Evolutionary conservation across 2,888 invertebrate genomes (phyloP), one percentile per base, ranked within the genome.

Genomic region (Junonia oenone): DNA sequence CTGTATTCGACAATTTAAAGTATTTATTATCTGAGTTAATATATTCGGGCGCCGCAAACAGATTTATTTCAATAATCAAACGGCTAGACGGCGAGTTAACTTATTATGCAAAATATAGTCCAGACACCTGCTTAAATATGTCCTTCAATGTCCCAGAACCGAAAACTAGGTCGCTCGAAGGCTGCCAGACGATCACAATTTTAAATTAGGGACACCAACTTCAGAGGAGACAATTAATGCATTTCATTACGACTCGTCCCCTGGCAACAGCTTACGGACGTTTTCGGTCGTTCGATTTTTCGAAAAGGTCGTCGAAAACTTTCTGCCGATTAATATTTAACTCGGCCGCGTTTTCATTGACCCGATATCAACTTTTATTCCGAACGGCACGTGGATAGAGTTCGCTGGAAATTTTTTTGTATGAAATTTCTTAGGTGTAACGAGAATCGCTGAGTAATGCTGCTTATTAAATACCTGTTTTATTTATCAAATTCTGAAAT

Each of bases 111-210:
- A 82, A 86, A 74, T 72, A 68, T 73, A 68, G 71, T 66, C 83
- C 80, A 86, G 84, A 79, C 85, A 83, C 78, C 76, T 79, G 78
- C 68, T 78, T 76, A 69, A 71, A 71, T 78, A 69, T 74, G 87
- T 78, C 85, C 88, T 87, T 84, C 78, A 67, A 63, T 66, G 82
- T 70, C 79, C 82, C 78, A 81, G 78, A 75, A 77, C 76, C 77
- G 65, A 74, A 76, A 88, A 83, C 73, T 89, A 82, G 89, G 89
- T 85, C 89, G 77, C 50, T 75, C 69, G 76, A 71, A 80, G 82
- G 78, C 78, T 78, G 73, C 78, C 83, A 85, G 87, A 88, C 87
- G 81, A 87, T 87, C 85, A 86, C 79, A 82, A 87, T 85, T 87
- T 85, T 78, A 87, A 88, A 88, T 89, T 80, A 85, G 79, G 68